Base-by-base conservation (phyloP, 30 jellyfish, hydroid and myxozoan species). In the Sanderia malayensis region DNA sequence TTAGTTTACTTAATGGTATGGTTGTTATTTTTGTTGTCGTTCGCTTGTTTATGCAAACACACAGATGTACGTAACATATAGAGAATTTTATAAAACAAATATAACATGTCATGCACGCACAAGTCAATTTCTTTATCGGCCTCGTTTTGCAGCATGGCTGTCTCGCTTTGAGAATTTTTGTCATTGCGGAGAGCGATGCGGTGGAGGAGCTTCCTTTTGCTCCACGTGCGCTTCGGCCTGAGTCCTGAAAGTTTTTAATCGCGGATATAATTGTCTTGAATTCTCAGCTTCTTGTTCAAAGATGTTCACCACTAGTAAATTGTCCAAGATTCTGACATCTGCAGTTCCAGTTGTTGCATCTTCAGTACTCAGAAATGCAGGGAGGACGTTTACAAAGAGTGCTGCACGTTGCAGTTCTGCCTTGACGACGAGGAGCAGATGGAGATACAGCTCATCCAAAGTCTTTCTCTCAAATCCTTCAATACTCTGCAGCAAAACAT, bases 391-490 rank as follows among this genome's bases (percentile, higher is more conserved):
- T 15, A 58, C 20, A 31, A 61, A 30, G 30, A 53, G 63, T 41
- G 58, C 73, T 11, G 64, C 18, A 2, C 66, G 87, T 22, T 61
- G 72, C 22, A 59, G 80, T 67, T 76, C 87, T 26, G 55, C 62
- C 59, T 32, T 76, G 64, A 49, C 64, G 11, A 15, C 25, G 15
- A 41, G 11, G 15, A 58, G 86, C 61, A 49, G 77, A 13, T 61
- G 45, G 58, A 70, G 86, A 8, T 74, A 67, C 1, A 74, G 86
- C 21, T 58, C 86, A n/a, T 74, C 86, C 26, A n/a, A n/a, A n/a
- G n/a, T n/a, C n/a, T n/a, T n/a, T 41, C 55, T 41, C 27, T 65
- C 87, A 10, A 76, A 49, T 24, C 58, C 46, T 19, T 19, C 46
- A 2, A 31, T 44, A 20, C 59, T 29, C 13, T 46, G 32, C 71